Evolutionary conservation across 1,140 invertebrate genomes (phyloP).

Genomic region (Diorhabda elongata): DNA sequence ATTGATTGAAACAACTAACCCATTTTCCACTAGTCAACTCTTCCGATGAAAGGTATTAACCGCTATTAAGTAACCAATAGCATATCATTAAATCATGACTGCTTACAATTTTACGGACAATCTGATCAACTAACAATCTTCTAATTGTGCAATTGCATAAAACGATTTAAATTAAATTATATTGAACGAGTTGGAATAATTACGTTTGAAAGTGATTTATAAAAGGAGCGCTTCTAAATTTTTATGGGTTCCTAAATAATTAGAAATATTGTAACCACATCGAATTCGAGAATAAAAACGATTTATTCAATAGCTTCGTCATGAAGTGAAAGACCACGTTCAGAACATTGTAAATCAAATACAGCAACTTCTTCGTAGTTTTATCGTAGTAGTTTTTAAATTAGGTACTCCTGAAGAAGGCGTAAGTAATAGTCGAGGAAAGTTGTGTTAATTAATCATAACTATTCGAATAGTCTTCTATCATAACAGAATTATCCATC

Average conservation of each 20-base stretch:
- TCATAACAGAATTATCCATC: too few species aligned
- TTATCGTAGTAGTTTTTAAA: too few species aligned
- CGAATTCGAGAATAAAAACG: neutral
- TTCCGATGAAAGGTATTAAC: neutral
- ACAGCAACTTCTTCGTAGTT: too few species aligned
- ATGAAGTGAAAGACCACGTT: neutral
- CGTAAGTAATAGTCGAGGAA: too few species aligned
- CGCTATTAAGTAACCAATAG: neutral
- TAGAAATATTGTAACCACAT: neutral
- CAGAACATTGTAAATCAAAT: too few species aligned
- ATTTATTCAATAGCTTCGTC: neutral
- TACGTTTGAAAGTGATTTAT: neutral
- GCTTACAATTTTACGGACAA: neutral
- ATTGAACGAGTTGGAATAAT: neutral
- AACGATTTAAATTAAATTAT: neutral
- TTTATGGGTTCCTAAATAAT: neutral
- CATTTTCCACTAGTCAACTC: neutral
- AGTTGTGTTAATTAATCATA: too few species aligned
- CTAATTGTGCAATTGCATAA: neutral
- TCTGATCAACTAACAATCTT: neutral
- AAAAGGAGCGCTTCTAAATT: neutral
- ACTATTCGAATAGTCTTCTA: too few species aligned
- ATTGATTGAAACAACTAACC: neutral
- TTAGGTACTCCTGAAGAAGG: too few species aligned
- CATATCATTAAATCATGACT: neutral